These are phyloP conservation scores for Dasyornis broadbenti DNA, from an alignment of 2,113 vertebrate genomes.

Conservation along the genomic window DNA sequence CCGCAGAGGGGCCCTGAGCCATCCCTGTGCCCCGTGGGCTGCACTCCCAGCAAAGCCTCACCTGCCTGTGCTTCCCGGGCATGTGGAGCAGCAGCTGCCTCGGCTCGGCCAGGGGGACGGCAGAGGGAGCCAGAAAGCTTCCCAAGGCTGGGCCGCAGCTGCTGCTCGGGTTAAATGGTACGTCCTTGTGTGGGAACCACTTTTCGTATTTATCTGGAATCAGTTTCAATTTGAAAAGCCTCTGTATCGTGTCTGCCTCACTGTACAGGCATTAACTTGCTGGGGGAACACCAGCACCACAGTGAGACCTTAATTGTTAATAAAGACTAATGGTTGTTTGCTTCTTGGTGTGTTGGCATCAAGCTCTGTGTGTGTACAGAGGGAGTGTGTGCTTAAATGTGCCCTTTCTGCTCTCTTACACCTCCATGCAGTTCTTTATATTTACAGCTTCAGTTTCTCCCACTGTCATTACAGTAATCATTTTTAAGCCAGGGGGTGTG, in stretches of 20 bases:
- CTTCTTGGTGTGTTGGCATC: background rate
- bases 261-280: background rate
- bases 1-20: no score
- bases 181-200: background rate
- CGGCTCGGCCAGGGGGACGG: accelerated
- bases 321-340: background rate
- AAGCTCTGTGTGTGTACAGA: background rate
- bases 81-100: accelerated
- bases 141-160: background rate
- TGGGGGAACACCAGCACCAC: background rate
- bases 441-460: background rate
- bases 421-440: background rate
- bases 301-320: background rate
- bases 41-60: accelerated
- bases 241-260: background rate
- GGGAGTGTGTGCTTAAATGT: background rate
- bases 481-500: background rate
- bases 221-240: background rate
- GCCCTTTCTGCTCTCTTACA: background rate
- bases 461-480: accelerated
- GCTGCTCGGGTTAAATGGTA: accelerated
- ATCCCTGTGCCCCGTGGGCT: accelerated
- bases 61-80: accelerated
- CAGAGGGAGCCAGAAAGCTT: constrained; percentile 44
- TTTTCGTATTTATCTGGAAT: background rate